Conservation (phyloP, 2,797 vertebrate genomes). For the Sphaeramia orbicularis region DNA sequence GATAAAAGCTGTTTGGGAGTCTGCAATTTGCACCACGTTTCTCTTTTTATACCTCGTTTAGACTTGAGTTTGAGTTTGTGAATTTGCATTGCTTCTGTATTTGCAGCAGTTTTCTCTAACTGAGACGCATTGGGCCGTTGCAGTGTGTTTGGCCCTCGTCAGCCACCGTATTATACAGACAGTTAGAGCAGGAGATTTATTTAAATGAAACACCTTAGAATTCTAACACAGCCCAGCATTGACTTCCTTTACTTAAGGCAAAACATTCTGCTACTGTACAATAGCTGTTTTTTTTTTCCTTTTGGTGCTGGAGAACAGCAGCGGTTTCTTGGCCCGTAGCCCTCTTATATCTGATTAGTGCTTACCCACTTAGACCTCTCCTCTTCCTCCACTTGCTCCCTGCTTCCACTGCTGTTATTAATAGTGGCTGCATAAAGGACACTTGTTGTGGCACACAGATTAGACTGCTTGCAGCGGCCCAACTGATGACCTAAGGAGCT, state of each 20-base stretch:
- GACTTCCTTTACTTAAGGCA: neutral
- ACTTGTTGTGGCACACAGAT: slow-evolving; percentile 58
- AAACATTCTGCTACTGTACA: neutral
- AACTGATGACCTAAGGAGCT: slow-evolving; percentile 31
- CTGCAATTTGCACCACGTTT: too few relatives aligned
- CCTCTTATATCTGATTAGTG: slow-evolving; percentile 56
- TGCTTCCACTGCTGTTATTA: slow-evolving; percentile 47
- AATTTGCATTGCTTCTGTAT: too few relatives aligned
- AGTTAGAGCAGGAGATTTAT: neutral
- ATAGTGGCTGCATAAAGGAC: slow-evolving; percentile 45
- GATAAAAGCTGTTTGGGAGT: too few relatives aligned
- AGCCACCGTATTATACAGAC: too few relatives aligned
- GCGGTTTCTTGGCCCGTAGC: slow-evolving; percentile 33
- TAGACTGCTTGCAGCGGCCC: slow-evolving; percentile 19
- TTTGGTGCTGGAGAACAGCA: slow-evolving; percentile 20
- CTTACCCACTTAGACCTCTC: slow-evolving; percentile 39
- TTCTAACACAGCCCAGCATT: too few relatives aligned
- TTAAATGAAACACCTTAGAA: neutral
- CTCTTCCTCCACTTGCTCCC: slow-evolving; percentile 39
- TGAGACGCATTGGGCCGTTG: too few relatives aligned
- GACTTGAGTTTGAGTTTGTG: too few relatives aligned
- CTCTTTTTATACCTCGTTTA: too few relatives aligned
- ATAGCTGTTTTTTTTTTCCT: neutral
- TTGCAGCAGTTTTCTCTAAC: too few relatives aligned
- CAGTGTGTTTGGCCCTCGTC: too few relatives aligned